These are phyloP conservation scores for Cnemophilus loriae DNA, from an alignment of 2,113 vertebrate genomes.

Conservation along the genomic window DNA sequence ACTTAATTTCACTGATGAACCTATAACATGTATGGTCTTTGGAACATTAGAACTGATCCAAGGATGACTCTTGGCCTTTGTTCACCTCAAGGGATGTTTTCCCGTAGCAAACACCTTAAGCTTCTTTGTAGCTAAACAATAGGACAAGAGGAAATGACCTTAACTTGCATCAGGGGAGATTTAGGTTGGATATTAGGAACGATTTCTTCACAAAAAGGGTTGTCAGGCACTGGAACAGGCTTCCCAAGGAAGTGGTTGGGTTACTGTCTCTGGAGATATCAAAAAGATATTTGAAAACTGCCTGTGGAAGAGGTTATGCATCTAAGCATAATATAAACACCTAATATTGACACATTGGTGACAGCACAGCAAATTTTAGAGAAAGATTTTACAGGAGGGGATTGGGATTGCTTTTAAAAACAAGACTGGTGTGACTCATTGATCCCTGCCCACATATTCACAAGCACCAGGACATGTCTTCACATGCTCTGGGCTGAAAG, in stretches of 20 bases:
- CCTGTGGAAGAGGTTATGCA: background rate
- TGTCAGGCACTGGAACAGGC: background rate
- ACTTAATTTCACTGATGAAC: background rate
- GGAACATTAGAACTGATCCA: background rate
- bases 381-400: background rate
- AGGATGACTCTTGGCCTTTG: background rate
- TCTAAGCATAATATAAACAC: background rate
- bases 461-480: background rate
- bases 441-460: background rate
- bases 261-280: background rate
- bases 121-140: background rate
- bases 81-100: background rate
- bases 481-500: background rate
- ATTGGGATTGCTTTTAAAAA: background rate
- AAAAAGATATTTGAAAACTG: background rate
- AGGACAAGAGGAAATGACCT: background rate
- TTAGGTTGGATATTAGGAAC: background rate
- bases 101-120: background rate
- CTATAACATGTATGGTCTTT: background rate
- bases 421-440: background rate
- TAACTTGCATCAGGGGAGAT: background rate
- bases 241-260: background rate
- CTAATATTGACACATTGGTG: background rate
- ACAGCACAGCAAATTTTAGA: background rate
- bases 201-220: background rate